Conservation (phyloP, 2,113 vertebrate genomes). For the Crypturellus undulatus region DNA sequence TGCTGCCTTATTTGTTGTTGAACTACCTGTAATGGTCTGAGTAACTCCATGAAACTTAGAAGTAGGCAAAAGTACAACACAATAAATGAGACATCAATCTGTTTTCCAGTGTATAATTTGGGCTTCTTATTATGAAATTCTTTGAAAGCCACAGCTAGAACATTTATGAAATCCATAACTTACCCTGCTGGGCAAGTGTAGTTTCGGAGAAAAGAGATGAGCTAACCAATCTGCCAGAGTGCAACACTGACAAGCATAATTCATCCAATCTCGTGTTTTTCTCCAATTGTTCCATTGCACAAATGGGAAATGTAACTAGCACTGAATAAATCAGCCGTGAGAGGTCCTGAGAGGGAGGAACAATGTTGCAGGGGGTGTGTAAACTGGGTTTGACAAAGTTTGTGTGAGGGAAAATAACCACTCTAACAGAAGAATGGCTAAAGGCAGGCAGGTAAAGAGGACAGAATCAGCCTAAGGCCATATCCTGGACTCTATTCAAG, state of each 20-base stretch:
- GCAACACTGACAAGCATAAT: neutral
- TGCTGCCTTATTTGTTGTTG: neutral
- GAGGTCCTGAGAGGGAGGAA: neutral
- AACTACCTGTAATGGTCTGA: neutral
- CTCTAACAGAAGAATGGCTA: neutral
- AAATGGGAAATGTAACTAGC: neutral
- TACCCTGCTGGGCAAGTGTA: neutral
- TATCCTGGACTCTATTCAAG: neutral
- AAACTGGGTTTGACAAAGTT: neutral
- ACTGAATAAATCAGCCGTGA: neutral
- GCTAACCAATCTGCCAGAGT: neutral
- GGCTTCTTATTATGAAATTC: neutral
- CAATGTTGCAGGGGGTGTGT: neutral
- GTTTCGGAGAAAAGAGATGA: slow-evolving; percentile 13
- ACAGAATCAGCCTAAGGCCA: neutral
- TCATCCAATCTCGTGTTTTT: neutral
- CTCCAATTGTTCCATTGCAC: neutral
- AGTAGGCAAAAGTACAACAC: neutral
- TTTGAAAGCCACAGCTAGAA: neutral
- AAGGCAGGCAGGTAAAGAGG: neutral
- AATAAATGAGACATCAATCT: neutral
- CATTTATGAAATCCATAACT: neutral
- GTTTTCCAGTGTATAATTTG: neutral
- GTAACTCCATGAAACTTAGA: neutral
- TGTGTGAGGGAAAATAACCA: neutral